Conservation (phyloP, 2,888 invertebrate genomes). For the Eupithecia inturbata region DNA sequence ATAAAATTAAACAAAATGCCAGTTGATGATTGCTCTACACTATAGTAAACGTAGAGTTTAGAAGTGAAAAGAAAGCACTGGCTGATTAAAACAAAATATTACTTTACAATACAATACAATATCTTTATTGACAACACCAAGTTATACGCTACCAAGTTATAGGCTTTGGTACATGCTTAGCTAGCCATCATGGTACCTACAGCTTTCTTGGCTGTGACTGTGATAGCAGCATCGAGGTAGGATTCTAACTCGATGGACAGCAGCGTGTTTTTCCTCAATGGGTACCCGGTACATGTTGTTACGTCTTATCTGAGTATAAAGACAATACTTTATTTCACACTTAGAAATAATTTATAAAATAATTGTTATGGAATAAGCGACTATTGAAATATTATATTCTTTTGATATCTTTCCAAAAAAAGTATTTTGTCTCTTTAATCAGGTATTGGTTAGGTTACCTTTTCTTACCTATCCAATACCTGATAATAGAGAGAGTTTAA, state of each 20-base stretch:
- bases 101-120: no score
- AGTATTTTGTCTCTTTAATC: no score
- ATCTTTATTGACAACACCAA: no score
- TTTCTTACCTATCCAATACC: not conserved
- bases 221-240: not conserved
- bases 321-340: no score
- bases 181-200: no score
- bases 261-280: not conserved
- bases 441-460: no score
- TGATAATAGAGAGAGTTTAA: not conserved
- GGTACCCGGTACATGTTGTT: no score
- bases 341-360: no score
- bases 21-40: not conserved
- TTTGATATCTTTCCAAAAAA: not conserved
- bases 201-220: not conserved
- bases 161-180: not conserved
- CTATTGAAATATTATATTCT: not conserved
- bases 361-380: no score
- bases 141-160: no score
- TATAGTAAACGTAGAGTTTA: not conserved
- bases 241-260: no score
- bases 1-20: not conserved
- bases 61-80: not conserved
- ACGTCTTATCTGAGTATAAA: no score
- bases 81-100: not conserved